Evolutionary conservation across 2,797 vertebrate genomes (phyloP).

Genomic region (Myripristis jacobus): DNA sequence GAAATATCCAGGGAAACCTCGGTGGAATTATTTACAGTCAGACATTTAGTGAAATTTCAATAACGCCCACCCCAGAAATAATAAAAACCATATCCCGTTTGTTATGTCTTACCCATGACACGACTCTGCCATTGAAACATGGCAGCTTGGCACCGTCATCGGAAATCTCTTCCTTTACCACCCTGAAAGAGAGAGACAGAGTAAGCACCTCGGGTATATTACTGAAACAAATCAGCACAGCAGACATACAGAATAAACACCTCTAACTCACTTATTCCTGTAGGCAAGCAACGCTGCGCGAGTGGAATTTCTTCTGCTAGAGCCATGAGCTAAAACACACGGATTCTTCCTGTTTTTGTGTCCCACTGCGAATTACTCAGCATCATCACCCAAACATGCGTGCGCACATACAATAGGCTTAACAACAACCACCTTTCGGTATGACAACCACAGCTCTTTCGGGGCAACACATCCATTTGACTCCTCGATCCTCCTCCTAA

Average conservation of each 20-base stretch:
- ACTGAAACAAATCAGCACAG: slow-evolving; percentile 32
- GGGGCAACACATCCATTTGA: slow-evolving; percentile 30
- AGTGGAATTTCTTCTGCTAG: slow-evolving; percentile 30
- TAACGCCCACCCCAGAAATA: neutral
- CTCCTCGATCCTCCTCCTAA: slow-evolving; percentile 29
- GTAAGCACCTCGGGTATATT: slow-evolving; percentile 18
- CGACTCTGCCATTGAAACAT: slow-evolving; percentile 98
- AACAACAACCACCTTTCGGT: slow-evolving; percentile 21
- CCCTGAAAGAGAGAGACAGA: slow-evolving; percentile 63
- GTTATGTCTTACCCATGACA: slow-evolving; percentile 90
- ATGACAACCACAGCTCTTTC: slow-evolving; percentile 27
- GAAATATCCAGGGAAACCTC: slow-evolving; percentile 34
- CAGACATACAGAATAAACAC: slow-evolving; percentile 53
- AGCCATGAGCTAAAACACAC: slow-evolving; percentile 39
- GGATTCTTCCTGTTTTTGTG: slow-evolving; percentile 15
- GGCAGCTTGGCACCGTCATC: slow-evolving; percentile 97
- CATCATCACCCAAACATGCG: slow-evolving; percentile 24
- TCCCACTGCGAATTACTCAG: slow-evolving; percentile 36
- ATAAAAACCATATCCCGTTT: slow-evolving; percentile 60
- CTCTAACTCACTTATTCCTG: slow-evolving; percentile 35
- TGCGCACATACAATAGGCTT: slow-evolving; percentile 25
- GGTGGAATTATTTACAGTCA: slow-evolving; percentile 3
- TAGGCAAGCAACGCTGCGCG: neutral
- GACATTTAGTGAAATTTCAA: slow-evolving; percentile 15
- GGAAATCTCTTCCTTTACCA: slow-evolving; percentile 91